A percentile compares a stretch with the other conserved stretches of the same genome.
These are phyloP conservation scores for Leptatherina wallacei DNA, from an alignment of 2,797 vertebrate genomes.

Conservation along the genomic window DNA sequence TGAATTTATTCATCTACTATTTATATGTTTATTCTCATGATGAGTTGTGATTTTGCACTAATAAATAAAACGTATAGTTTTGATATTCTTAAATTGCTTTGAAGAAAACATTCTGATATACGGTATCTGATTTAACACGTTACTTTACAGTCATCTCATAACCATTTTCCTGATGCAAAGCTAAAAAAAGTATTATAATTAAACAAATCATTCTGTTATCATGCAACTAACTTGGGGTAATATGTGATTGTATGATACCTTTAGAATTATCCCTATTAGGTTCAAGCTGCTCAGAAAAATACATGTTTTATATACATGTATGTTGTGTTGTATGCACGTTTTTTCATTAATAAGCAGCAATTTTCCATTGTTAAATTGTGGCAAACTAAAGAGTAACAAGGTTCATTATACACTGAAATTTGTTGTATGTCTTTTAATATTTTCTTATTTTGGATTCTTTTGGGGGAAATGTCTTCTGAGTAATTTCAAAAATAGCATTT, in stretches of 20 bases:
- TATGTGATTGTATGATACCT: not conserved
- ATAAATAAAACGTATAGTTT: not conserved
- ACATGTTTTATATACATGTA: too few relatives aligned
- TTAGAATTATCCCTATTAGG: not conserved
- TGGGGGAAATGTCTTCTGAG: not conserved
- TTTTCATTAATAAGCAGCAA: too few relatives aligned
- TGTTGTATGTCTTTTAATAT: not conserved
- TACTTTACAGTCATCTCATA: not conserved
- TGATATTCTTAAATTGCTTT: not conserved
- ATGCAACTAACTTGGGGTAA: not conserved
- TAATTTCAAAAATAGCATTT: too few relatives aligned
- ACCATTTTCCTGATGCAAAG: not conserved
- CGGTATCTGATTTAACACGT: not conserved
- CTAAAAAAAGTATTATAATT: not conserved
- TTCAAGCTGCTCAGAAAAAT: not conserved
- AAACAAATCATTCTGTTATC: not conserved
- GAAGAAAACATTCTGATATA: not conserved
- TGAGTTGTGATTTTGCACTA: not conserved
- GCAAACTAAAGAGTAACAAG: too few relatives aligned
- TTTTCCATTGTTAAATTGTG: too few relatives aligned
- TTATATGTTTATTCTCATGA: not conserved
- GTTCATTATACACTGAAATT: too few relatives aligned
- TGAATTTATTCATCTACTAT: not conserved
- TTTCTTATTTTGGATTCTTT: not conserved
- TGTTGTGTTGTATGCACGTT: too few relatives aligned